Conservation (phyloP, 1,140 invertebrate species). For the Pogonus chalceus region DNA sequence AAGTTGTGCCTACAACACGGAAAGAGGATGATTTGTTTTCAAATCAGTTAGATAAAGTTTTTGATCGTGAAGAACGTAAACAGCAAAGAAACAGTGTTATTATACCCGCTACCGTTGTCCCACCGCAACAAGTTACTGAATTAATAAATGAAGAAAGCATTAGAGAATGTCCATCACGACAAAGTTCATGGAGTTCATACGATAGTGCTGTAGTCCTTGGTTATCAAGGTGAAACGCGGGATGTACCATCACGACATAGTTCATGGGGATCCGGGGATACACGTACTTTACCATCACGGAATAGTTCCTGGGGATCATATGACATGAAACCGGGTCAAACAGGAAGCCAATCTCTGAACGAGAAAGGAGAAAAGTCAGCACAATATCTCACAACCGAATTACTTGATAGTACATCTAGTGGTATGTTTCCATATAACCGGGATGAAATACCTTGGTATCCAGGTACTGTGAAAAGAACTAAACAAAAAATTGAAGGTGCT, state of each 20-base stretch:
- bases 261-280: conserved; percentile 72
- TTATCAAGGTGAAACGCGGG: conserved; percentile 37
- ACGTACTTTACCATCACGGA: conserved; percentile 51
- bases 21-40: conserved; percentile 55
- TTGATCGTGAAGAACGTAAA: conserved; percentile 60
- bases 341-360: conserved; percentile 18
- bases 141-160: conserved; percentile 21
- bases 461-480: conserved; percentile 59
- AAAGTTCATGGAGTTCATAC: conserved; percentile 71
- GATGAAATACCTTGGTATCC: conserved; percentile 54
- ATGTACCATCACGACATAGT: conserved; percentile 61
- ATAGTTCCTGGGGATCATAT: conserved; percentile 66
- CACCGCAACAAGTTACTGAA: conserved; percentile 1
- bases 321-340: conserved; percentile 44
- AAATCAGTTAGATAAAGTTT: conserved; percentile 57
- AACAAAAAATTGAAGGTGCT: conserved; percentile 59
- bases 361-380: conserved; percentile 27
- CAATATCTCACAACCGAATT: conserved; percentile 18
- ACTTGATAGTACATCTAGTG: conserved; percentile 33
- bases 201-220: conserved; percentile 61
- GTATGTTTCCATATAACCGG: conserved; percentile 45
- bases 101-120: conserved; percentile 15
- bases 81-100: conserved; percentile 32
- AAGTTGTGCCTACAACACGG: background rate
- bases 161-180: conserved; percentile 46